These are phyloP conservation scores for Rallus limicola DNA, from an alignment of 2,113 vertebrate genomes.

Conservation along the genomic window DNA sequence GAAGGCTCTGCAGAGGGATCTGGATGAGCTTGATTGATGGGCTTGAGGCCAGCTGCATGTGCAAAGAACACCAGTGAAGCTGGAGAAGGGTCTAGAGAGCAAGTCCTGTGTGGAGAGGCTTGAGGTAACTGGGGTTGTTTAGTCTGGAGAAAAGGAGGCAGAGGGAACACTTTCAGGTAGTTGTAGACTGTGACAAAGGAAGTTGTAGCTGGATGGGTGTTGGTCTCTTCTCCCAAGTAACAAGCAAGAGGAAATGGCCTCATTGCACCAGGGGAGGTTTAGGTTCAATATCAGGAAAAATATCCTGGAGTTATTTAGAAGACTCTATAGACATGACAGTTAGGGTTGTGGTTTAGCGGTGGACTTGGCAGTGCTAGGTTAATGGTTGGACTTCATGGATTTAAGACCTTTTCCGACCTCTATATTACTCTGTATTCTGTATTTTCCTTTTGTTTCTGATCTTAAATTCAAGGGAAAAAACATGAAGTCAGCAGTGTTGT, in stretches of 20 bases:
- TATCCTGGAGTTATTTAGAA: neutral
- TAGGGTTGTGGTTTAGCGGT: neutral
- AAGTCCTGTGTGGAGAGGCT: neutral
- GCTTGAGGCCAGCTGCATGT: fast-evolving
- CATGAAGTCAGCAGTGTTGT: neutral
- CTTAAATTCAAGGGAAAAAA: neutral
- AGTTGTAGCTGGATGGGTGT: neutral
- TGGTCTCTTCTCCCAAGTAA: neutral
- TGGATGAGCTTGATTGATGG: neutral
- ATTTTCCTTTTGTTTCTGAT: neutral
- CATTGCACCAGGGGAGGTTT: neutral
- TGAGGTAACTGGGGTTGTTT: neutral
- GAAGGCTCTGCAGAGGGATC: neutral
- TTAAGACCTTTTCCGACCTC: neutral
- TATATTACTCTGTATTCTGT: neutral
- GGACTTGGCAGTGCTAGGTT: neutral
- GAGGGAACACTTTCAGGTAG: neutral
- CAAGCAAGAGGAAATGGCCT: neutral
- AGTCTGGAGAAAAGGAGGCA: neutral
- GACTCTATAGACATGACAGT: fast-evolving
- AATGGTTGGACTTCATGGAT: neutral
- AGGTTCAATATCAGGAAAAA: neutral
- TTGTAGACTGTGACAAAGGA: neutral
- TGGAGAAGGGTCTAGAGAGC: neutral
- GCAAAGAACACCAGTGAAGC: neutral